Evolutionary conservation across 2,797 vertebrate genomes (phyloP).

Genomic region (Urophycis tenuis): DNA sequence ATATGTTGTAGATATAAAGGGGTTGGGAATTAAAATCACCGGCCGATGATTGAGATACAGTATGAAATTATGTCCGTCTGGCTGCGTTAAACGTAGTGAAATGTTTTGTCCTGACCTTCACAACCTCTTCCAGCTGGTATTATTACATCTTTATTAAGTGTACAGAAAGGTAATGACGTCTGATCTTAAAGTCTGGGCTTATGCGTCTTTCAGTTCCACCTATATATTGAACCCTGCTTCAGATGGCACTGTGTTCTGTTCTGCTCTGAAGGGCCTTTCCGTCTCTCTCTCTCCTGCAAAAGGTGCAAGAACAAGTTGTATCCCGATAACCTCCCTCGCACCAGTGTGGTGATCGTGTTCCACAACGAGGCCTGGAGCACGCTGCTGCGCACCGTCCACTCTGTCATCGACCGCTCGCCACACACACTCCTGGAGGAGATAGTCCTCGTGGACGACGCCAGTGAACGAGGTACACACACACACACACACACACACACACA

Average conservation of each 20-base stretch:
- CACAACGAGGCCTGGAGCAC: constrained; percentile 99
- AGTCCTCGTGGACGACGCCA: constrained; percentile 94
- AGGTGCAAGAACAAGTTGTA: constrained; percentile 99
- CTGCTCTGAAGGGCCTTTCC: background rate
- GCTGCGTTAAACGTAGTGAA: background rate
- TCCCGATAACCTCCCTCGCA: constrained; percentile 87
- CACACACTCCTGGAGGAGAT: constrained; percentile 91
- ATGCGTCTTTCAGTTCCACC: background rate
- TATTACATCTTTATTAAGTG: background rate
- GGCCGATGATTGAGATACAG: background rate
- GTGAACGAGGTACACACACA: constrained; percentile 82
- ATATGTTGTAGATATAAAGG: background rate
- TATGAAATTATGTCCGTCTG: background rate
- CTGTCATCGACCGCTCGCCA: constrained; percentile 92
- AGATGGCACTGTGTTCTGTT: background rate
- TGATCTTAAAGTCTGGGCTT: constrained; percentile 13
- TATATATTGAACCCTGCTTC: background rate
- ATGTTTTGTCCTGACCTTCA: background rate
- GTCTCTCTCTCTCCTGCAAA: background rate
- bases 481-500: constrained; percentile 29
- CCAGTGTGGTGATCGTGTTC: constrained; percentile 96
- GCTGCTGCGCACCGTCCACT: constrained; percentile 90
- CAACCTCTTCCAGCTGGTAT: background rate
- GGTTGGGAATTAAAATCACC: background rate
- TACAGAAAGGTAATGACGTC: no score